Evolutionary conservation across 1,140 invertebrate genomes (phyloP), one percentile per base, ranked within the genome.

Genomic region (Centruroides sculpturatus): DNA sequence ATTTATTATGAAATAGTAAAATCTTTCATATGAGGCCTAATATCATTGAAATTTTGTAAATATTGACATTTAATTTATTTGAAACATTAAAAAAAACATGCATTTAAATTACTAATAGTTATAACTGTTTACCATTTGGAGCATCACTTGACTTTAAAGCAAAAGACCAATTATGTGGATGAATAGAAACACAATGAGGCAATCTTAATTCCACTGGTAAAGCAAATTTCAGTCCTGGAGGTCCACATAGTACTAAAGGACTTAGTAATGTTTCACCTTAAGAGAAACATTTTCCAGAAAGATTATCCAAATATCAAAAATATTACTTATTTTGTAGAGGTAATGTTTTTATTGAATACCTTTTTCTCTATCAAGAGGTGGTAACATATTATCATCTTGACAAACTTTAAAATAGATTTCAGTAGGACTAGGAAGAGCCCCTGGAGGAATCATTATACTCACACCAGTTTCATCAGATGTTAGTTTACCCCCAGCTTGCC

Each of bases 371-470:
- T 91, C 86, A 73, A 90, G 79, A 60, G 87, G 87, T 58, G 87
- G 86, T 66, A 85, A 80, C 68, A 83, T 83, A 71, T 83, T 75
- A 60, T 75, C 74, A 67, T 80, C 77, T 59, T 76, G 71, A 69
- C 80, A 81, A 64, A 96, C 90, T 72, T 92, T 92, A 79, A 96
- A 93, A 81, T 93, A 95, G 70, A 96, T 86, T 76, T 94, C 89
- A 78, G 94, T 89, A 66, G 83, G 80, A 64, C 82, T 80, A 51
- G 87, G 87, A 65, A 95, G 83, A 46, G 92, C 92, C 61, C 87
- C 87, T 59, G 85, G 81, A 50, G 92, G 92, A 69, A 96, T 88
- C 67, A 87, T 81, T 60, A 96, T 76, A 57, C 84, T 87, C 47
- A 96, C 92, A 66, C 91, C 90, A 78, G 90, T 92, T 74, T 89